Evolutionary conservation across 53 echinoderm and acorn worm genomes (phyloP), one percentile per base, ranked within the genome.

Genomic region (Holothuria leucospilota): DNA sequence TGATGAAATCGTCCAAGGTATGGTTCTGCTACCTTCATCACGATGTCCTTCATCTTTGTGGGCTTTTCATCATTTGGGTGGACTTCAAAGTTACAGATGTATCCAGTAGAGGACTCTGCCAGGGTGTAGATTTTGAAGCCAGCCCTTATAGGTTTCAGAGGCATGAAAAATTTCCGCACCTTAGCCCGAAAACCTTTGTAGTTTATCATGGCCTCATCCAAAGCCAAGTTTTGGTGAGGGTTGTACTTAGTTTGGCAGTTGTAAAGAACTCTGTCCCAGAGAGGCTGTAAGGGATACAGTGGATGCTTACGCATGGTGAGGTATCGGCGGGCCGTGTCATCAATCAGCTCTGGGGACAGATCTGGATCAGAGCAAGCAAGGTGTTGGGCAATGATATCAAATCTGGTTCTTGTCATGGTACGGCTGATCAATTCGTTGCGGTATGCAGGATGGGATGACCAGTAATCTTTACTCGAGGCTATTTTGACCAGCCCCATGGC

Each of bases 101-200:
- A 63, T 4, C 64, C 64, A 63, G 64, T 24, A 63, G 64, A n/a
- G 64, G 23, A 24, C 12, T 63, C 64, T 5, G 5, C 64, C n/a
- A 63, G 23, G 12, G 64, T 26, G 27, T 63, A 63, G 11, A n/a
- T n/a, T n/a, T n/a, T n/a, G n/a, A n/a, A n/a, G n/a, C n/a, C n/a
- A n/a, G n/a, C n/a, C n/a, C n/a, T 7, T 63, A n/a, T n/a, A n/a
- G n/a, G n/a, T n/a, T n/a, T n/a, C n/a, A n/a, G n/a, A n/a, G n/a
- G n/a, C n/a, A n/a, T 63, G 5, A 7, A 63, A 63, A 63, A 24
- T 12, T 26, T 12, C 64, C n/a, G 5, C 2, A 85, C 39, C 9
- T 16, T 27, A 2, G 89, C 28, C 73, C 84, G 77, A 25, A 63
- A 73, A 8, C 89, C 74, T 40, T 68, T 68, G 79, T 89, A 89